Percentiles rank a stretch among this genome's conserved stretches.
These are phyloP conservation scores for Pseudochaenichthys georgianus DNA, from an alignment of 2,797 vertebrate genomes.

Conservation along the genomic window DNA sequence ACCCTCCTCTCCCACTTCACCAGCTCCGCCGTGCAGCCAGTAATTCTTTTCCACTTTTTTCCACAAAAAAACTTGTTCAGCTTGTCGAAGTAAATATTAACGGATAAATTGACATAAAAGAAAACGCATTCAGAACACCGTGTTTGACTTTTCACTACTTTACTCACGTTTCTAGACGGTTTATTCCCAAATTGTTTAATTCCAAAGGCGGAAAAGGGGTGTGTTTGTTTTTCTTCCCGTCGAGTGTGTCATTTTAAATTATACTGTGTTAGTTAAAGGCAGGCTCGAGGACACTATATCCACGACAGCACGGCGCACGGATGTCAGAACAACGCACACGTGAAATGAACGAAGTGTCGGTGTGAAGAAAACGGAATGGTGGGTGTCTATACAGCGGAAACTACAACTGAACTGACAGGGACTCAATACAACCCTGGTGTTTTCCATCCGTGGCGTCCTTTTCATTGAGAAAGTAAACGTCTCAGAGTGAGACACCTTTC, in stretches of 20 bases:
- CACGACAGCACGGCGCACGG: constrained; percentile 25
- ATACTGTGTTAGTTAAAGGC: not conserved
- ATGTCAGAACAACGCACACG: constrained; percentile 20
- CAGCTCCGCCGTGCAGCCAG: not conserved
- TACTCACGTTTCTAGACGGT: not conserved
- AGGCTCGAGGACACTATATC: not conserved
- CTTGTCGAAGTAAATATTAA: not conserved
- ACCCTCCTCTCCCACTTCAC: constrained; percentile 32
- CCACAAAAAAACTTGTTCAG: constrained; percentile 21
- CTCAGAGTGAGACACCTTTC: constrained; percentile 13
- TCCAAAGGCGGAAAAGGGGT: not conserved
- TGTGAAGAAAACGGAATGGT: not conserved
- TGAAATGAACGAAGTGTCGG: constrained; percentile 20
- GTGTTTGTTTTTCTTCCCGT: not conserved
- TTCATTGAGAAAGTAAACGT: not conserved
- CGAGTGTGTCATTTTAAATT: not conserved
- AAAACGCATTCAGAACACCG: not conserved
- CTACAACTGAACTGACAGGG: constrained; percentile 11
- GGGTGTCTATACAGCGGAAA: not conserved
- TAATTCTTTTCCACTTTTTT: constrained; percentile 42
- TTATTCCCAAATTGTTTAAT: not conserved
- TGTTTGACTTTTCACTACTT: constrained; percentile 12
- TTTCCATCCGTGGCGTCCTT: constrained; percentile 11
- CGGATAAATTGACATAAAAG: not conserved
- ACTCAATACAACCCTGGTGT: not conserved